Conservation (phyloP, 2,797 vertebrate species). For the Eulemur rubriventer region DNA sequence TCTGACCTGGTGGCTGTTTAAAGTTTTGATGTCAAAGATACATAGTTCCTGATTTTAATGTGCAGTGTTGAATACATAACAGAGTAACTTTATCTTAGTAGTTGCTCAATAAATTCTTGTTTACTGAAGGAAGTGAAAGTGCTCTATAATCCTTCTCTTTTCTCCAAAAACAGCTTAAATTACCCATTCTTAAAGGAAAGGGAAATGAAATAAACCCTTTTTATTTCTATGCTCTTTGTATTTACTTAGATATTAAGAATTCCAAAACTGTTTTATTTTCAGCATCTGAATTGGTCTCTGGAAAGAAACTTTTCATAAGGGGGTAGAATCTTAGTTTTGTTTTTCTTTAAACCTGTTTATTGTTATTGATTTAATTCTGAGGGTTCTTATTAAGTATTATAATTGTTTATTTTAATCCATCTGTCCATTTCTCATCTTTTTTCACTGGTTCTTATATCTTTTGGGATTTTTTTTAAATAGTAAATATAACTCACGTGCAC, state of each 20-base stretch:
- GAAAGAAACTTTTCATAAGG: slow-evolving; percentile 22
- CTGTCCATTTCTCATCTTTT: background rate
- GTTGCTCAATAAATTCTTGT: slow-evolving; percentile 50
- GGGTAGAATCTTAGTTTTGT: background rate
- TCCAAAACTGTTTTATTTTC: background rate
- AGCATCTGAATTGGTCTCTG: slow-evolving; percentile 1
- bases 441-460: background rate
- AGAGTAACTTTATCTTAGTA: background rate
- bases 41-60: background rate
- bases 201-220: slow-evolving; percentile 34
- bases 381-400: background rate
- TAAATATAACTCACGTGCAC: background rate
- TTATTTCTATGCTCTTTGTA: background rate
- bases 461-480: background rate
- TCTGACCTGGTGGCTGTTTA: background rate
- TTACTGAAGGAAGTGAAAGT: background rate
- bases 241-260: slow-evolving; percentile 39
- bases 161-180: background rate
- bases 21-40: background rate
- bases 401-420: slow-evolving; percentile 43
- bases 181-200: slow-evolving; percentile 32
- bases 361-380: slow-evolving; percentile 23
- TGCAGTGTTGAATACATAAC: background rate
- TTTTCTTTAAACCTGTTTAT: background rate
- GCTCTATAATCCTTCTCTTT: background rate